phyloP scores from a whole-genome alignment of 2,797 vertebrate species.

The Halcyon badia region DNA sequence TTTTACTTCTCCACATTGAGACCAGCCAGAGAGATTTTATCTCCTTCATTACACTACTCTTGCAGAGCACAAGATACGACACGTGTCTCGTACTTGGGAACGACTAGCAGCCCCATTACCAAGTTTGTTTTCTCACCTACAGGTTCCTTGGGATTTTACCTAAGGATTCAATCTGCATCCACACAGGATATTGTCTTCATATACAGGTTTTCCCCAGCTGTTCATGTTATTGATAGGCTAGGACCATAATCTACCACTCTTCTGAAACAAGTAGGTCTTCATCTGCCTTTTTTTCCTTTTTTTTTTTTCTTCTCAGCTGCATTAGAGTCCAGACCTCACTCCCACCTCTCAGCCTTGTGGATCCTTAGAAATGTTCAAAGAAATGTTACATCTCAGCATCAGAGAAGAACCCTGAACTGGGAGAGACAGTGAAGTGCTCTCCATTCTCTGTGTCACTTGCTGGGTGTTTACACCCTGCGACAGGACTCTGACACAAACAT shows the following conservation, averaged over 20 bases:
- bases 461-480: too few relatives aligned
- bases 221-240: not conserved
- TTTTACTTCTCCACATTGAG: not conserved
- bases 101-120: not conserved
- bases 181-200: not conserved
- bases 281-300: not conserved
- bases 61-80: not conserved
- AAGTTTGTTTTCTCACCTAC: not conserved
- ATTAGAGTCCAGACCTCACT: not conserved
- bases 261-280: not conserved
- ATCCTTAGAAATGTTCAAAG: not conserved
- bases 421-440: not conserved
- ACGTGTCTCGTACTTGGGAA: not conserved
- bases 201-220: not conserved
- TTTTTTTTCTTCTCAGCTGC: not conserved
- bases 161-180: not conserved
- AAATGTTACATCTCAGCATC: not conserved
- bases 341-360: not conserved
- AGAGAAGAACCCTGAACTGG: not conserved
- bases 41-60: not conserved
- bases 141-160: not conserved
- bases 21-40: not conserved
- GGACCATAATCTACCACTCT: not conserved
- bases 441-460: not conserved
- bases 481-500: too few relatives aligned